These are phyloP conservation scores for Zaprionus gabonicus DNA, from an alignment of 1,140 invertebrate genomes.

Conservation along the genomic window DNA sequence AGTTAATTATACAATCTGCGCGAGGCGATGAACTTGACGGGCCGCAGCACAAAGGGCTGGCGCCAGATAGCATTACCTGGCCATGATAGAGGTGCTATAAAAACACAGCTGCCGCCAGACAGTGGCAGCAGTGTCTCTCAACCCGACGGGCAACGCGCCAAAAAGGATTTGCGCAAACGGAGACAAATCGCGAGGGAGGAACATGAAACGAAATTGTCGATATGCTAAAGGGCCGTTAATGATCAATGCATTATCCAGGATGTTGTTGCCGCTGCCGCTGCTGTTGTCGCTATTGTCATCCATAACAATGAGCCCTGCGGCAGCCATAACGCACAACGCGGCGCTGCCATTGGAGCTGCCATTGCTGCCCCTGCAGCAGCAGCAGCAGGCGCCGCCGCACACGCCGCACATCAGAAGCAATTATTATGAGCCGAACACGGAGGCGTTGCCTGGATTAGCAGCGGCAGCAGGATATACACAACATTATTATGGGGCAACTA, in stretches of 20 bases:
- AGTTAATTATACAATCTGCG: slow-evolving; percentile 57
- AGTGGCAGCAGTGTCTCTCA: slow-evolving; percentile 49
- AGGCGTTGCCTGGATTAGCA: slow-evolving; percentile 69
- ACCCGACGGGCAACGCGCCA: neutral
- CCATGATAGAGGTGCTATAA: slow-evolving; percentile 51
- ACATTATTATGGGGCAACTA: slow-evolving; percentile 65
- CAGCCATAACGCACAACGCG: slow-evolving; percentile 30
- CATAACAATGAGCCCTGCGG: slow-evolving; percentile 58
- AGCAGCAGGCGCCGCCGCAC: neutral
- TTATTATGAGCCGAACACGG: slow-evolving; percentile 57
- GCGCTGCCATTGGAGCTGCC: slow-evolving; percentile 29
- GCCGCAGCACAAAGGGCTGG: neutral
- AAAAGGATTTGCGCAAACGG: neutral
- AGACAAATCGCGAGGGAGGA: neutral
- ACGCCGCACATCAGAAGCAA: slow-evolving; percentile 53
- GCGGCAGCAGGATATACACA: slow-evolving; percentile 59
- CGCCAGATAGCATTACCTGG: slow-evolving; percentile 56
- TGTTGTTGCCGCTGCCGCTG: slow-evolving; percentile 15
- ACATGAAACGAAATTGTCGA: slow-evolving; percentile 41
- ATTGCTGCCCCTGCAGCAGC: slow-evolving; percentile 15
- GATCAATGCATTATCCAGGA: slow-evolving; percentile 68
- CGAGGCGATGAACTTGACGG: slow-evolving; percentile 65
- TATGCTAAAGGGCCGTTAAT: slow-evolving; percentile 60
- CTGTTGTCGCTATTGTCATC: slow-evolving; percentile 42
- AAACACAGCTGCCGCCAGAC: slow-evolving; percentile 37